Evolutionary conservation across 2,888 invertebrate genomes (phyloP), one percentile per base, ranked within the genome.

Genomic region (Agrotis puta): DNA sequence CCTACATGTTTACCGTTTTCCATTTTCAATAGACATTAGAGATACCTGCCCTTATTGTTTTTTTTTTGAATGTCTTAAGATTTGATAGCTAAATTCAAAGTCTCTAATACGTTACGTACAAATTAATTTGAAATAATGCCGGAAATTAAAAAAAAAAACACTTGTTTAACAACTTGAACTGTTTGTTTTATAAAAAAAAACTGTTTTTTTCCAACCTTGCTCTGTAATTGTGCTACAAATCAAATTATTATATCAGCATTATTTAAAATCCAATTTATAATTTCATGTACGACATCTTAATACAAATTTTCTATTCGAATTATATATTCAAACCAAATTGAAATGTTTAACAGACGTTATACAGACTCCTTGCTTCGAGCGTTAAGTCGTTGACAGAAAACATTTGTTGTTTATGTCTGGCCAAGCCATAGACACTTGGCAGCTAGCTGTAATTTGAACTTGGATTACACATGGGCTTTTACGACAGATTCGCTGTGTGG

Each of bases 371-470:
- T 22, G 18, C n/a, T 51, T 45, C 59, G 61, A 47, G 7, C 27
- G 47, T 48, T 18, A 47, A 16, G 39, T 11, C 22, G 73, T 63
- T 69, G 76, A 70, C 56, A 81, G 56, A 76, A 70, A 64, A 62
- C 56, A 70, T 81, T 70, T 63, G 64, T 77, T 71, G 77, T 81
- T 66, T 57, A 70, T 68, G 77, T 71, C 77, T 79, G 51, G 20
- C n/a, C 45, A 50, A 47, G 16, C 24, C 43, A 54, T 22, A 68
- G 57, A 64, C 54, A 63, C 33, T 81, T 79, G 81, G 67, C 77
- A 59, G 47, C 77, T 63, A 64, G 62, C 53, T 62, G 81, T 68
- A 68, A 71, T 81, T 67, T 64, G 70, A 70, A 70, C 59, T 70
- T 61, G 56, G 62, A 74, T 61, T 64, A 64, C 58, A 61, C 57